Evolutionary conservation across 2,113 vertebrate genomes (phyloP).

Genomic region (Micromys minutus): DNA sequence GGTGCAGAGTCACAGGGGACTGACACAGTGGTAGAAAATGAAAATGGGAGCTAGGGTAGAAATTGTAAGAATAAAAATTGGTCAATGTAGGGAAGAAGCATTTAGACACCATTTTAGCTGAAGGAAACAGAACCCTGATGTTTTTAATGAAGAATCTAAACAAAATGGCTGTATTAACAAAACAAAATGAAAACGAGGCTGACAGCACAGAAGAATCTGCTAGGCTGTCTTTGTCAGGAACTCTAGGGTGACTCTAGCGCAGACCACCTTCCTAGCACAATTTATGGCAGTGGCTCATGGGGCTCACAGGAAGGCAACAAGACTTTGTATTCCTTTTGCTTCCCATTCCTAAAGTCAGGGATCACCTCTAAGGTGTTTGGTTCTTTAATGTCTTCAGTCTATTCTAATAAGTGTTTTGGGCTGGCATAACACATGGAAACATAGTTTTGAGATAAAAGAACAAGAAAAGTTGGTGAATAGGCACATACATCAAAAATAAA

Average conservation of each 20-base stretch:
- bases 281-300: neutral
- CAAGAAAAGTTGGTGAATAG: neutral
- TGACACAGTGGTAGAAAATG: conserved; percentile 36
- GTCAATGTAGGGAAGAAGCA: neutral
- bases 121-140: neutral
- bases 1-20: neutral
- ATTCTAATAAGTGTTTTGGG: neutral
- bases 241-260: accelerated
- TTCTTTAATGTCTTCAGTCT: neutral
- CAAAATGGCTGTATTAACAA: neutral
- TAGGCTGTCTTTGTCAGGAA: neutral
- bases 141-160: neutral
- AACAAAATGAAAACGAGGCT: neutral
- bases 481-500: neutral
- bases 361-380: neutral
- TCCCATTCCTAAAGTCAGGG: neutral
- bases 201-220: neutral
- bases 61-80: conserved; percentile 5
- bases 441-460: neutral
- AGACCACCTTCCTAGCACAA: neutral
- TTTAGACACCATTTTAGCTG: conserved; percentile 17
- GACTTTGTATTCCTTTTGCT: neutral
- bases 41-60: neutral
- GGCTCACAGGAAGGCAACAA: neutral
- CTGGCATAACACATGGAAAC: neutral